phyloP scores from a whole-genome alignment of 2,888 invertebrate genomes.

The Orchesellides sinensis region DNA sequence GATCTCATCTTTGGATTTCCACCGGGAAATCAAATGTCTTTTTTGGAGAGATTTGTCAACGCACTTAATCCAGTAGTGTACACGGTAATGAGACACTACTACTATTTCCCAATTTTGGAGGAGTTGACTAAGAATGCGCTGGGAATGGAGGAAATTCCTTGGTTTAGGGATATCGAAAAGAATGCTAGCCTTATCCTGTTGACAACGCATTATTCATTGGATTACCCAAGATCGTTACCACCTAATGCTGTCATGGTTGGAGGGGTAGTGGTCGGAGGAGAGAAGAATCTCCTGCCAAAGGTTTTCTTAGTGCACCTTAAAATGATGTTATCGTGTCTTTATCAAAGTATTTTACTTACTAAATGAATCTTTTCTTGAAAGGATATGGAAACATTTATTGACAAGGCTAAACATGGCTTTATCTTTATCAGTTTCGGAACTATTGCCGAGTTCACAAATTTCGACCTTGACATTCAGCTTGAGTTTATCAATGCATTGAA shows the following conservation, averaged over 20 bases:
- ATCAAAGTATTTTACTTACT: no score
- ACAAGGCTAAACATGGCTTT: conserved; percentile 13
- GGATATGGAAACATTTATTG: conserved; percentile 23
- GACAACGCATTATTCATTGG: conserved; percentile 67
- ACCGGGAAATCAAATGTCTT: conserved; percentile 40
- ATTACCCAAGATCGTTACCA: conserved; percentile 65
- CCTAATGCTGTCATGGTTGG: conserved; percentile 58
- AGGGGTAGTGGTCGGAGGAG: conserved; percentile 11
- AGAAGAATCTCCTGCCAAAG: conserved; percentile 21
- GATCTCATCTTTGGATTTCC: conserved; percentile 32
- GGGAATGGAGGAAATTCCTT: conserved; percentile 50
- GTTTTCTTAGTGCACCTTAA: neutral
- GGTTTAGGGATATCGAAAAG: conserved; percentile 60
- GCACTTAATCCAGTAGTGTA: conserved; percentile 57
- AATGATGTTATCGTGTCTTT: no score
- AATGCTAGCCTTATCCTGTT: conserved; percentile 66
- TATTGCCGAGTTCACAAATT: conserved; percentile 28
- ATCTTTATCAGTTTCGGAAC: conserved; percentile 64
- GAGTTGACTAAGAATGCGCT: conserved; percentile 44
- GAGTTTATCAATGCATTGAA: conserved; percentile 35
- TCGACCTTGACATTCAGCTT: neutral
- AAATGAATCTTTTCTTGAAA: neutral
- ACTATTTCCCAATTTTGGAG: conserved; percentile 64
- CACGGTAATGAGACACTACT: conserved; percentile 35
- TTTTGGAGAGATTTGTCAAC: conserved; percentile 51